Percentiles rank a stretch among this genome's conserved stretches.
Evolutionary conservation across 2,888 invertebrate genomes (phyloP).

Genomic region (Andricus curvator): DNA sequence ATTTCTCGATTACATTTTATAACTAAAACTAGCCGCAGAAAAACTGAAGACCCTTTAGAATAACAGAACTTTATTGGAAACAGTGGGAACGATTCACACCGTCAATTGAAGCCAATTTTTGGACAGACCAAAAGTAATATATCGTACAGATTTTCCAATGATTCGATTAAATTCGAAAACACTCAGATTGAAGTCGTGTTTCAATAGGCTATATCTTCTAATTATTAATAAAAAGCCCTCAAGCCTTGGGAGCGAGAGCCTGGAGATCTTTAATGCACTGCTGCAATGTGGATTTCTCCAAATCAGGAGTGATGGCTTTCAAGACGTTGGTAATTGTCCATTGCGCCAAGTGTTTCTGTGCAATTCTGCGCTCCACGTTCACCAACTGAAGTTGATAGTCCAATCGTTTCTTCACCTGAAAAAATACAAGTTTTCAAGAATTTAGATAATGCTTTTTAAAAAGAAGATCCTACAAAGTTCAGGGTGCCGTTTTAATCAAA

Average conservation of each 20-base stretch:
- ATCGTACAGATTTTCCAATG: conserved; percentile 23
- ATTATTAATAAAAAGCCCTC: conserved; percentile 59
- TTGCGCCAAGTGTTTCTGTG: conserved; percentile 96
- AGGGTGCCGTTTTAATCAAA: too few species aligned
- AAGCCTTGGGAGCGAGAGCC: conserved; percentile 82
- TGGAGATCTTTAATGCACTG: conserved; percentile 94
- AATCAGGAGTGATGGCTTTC: conserved; percentile 94
- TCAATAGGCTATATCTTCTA: conserved; percentile 74
- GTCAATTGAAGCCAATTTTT: background rate
- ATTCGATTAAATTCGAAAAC: background rate
- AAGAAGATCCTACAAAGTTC: too few species aligned
- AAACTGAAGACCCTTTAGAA: background rate
- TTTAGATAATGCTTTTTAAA: background rate
- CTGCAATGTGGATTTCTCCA: conserved; percentile 93
- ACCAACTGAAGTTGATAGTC: conserved; percentile 96
- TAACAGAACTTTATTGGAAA: conserved; percentile 31
- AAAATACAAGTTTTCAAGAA: conserved; percentile 34
- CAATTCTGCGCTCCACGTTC: conserved; percentile 89
- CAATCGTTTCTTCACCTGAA: conserved; percentile 88
- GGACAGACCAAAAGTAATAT: background rate
- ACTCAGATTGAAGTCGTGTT: conserved; percentile 12
- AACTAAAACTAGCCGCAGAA: background rate
- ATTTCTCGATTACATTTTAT: background rate
- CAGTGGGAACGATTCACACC: background rate
- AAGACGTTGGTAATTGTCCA: conserved; percentile 93